Base-by-base conservation (phyloP, 2,797 vertebrate species). In the Helarctos malayanus region DNA sequence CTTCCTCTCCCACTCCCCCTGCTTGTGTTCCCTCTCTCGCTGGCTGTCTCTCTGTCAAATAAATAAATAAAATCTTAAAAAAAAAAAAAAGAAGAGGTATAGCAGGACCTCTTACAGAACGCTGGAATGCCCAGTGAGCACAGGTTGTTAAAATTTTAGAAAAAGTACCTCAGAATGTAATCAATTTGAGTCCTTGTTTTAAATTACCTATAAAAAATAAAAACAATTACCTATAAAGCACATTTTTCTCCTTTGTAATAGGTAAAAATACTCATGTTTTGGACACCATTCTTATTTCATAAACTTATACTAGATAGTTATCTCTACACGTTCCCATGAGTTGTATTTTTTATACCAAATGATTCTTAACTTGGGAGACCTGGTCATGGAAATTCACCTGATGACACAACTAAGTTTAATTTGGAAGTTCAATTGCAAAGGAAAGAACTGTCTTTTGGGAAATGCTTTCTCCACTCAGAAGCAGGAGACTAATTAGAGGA, bases 401-500 rank as follows among this genome's bases (percentile, higher is more conserved):
- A 95, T 79, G 83, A 97, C 54, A 93, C 13, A 79, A 89, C 23
- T 45, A 79, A 73, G 90, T 93, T 94, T 93, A 89, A 79, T 89
- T 91, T 79, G 71, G 59, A 96, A 85, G 87, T 86, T 89, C 73
- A 71, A 45, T 38, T 47, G 11, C 80, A 89, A 91, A 85, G 84
- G 82, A 96, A 97, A 96, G 63, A 54, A 25, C 38, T 56, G 35
- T 86, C 92, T 95, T 88, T 84, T 2, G 96, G 87, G 97, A 96
- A 68, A 96, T 27, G 47, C n/a, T 89, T 89, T 93, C 92, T 95
- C 61, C 16, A 10, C 49, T 86, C 61, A 81, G 81, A 94, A 86
- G 61, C 96, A 96, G 69, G 88, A 90, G 80, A 94, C 95, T 97
- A 94, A 97, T 96, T 92, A 92, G 45, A 88, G 92, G 63, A 86